Evolutionary conservation across 1,140 invertebrate species (phyloP).

Genomic region (Tetragnatha versicolor): DNA sequence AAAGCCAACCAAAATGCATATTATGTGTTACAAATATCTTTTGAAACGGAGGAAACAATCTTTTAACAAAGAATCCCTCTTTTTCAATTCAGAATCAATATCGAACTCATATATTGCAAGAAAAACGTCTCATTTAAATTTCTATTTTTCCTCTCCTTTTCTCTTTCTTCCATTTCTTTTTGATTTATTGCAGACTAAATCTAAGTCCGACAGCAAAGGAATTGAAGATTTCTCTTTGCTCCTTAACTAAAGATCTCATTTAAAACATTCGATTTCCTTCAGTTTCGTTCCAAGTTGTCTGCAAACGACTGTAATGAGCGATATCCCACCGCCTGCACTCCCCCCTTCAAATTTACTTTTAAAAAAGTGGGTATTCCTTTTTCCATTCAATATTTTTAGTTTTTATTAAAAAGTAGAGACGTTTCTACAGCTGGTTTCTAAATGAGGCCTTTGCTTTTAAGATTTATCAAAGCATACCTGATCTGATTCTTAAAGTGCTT

Average conservation of each 20-base stretch:
- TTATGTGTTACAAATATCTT: background rate
- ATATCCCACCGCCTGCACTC: background rate
- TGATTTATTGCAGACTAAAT: conserved; percentile 22
- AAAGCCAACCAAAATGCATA: no score
- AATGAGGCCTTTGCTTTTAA: no score
- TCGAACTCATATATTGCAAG: background rate
- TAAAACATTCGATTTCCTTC: conserved; percentile 16
- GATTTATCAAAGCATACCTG: no score
- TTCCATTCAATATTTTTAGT: background rate
- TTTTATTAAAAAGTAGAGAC: background rate
- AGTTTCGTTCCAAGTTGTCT: background rate
- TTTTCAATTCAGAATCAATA: conserved; percentile 15
- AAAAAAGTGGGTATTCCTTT: no score
- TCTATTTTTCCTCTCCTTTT: background rate
- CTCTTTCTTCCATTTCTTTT: background rate
- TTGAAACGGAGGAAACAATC: background rate
- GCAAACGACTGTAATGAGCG: conserved; percentile 23
- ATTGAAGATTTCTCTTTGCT: conserved; percentile 21
- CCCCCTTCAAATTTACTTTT: no score
- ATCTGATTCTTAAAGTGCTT: no score
- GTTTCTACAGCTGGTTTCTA: no score
- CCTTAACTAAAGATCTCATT: conserved; percentile 6
- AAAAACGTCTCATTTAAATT: conserved; percentile 24
- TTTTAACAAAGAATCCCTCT: background rate
- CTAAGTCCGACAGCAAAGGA: conserved; percentile 8